phyloP scores from a whole-genome alignment of 2,113 vertebrate genomes.

The Bubo blakistoni region DNA sequence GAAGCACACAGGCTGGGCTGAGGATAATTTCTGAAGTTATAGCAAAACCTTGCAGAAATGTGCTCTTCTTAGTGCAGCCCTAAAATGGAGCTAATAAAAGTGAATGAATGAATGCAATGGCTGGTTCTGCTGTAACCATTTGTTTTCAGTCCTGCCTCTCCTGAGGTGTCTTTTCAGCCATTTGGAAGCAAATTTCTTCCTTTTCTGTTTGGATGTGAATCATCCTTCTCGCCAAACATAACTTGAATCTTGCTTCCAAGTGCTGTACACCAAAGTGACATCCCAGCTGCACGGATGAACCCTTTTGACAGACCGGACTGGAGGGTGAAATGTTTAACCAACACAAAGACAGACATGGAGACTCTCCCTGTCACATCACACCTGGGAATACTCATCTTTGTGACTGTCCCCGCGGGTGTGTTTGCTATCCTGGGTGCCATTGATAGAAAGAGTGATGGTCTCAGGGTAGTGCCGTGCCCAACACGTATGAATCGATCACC shows the following conservation, averaged over 20 bases:
- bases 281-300: background rate
- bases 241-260: background rate
- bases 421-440: background rate
- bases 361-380: background rate
- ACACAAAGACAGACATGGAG: background rate
- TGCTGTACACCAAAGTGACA: background rate
- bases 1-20: background rate
- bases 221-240: background rate
- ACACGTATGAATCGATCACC: fast-evolving
- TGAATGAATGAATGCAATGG: background rate
- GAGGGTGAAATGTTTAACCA: background rate
- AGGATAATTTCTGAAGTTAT: background rate
- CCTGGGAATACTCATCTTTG: background rate
- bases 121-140: background rate
- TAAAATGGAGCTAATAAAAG: background rate
- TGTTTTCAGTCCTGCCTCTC: background rate
- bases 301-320: background rate
- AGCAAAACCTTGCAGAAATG: background rate
- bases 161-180: background rate
- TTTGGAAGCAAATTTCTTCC: background rate
- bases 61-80: background rate
- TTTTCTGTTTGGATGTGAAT: background rate
- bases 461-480: background rate
- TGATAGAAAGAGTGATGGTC: background rate
- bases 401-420: background rate